Evolutionary conservation across 2,113 vertebrate species (phyloP), one percentile per base, ranked within the genome.

Genomic region (Seriola rivoliana): DNA sequence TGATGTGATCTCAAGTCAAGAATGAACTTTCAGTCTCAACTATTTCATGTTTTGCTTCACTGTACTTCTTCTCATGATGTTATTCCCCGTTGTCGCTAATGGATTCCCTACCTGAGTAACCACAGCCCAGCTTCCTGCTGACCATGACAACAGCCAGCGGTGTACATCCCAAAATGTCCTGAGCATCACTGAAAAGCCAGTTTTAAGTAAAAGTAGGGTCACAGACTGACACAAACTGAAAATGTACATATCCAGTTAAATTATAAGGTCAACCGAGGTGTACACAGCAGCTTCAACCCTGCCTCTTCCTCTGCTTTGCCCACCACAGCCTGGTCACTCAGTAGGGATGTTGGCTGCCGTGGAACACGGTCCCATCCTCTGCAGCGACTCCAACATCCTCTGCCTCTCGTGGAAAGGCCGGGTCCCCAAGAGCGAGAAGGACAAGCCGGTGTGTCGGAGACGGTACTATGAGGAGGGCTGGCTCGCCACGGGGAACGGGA

Each of bases 351-450:
- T 97, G 95, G 98, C 98, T 81, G 97, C 97, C 21, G 97, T 99
- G 97, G 98, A 99, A 92, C 98, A 98, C 93, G 98, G 98, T 93
- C 98, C 98, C 88, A 97, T 99, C 94, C 97, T 99, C 92, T 99
- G 97, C 96, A 99, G 98, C 59, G 98, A 99, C 95, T 99, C 98
- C 93, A 99, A 99, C 96, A 98, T 99, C 95, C 97, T 99, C 87
- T 99, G 98, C 96, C 96, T 99, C 85, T 99, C 98, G 44, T 99
- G 98, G 98, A 99, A 99, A 92, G 98, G 98, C 63, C 95, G 98
- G 25, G 98, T 99, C 38, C 98, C 98, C 81, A 99, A 99, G 95
- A 99, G 98, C 23, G 98, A 99, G 93, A 99, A 99, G 93, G 98
- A 99, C 93, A 99, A 99, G 89, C 97, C 98, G 0, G 98, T 99